These are phyloP conservation scores for Monochamus alternatus DNA, from an alignment of 2,888 invertebrate species.

Conservation along the genomic window DNA sequence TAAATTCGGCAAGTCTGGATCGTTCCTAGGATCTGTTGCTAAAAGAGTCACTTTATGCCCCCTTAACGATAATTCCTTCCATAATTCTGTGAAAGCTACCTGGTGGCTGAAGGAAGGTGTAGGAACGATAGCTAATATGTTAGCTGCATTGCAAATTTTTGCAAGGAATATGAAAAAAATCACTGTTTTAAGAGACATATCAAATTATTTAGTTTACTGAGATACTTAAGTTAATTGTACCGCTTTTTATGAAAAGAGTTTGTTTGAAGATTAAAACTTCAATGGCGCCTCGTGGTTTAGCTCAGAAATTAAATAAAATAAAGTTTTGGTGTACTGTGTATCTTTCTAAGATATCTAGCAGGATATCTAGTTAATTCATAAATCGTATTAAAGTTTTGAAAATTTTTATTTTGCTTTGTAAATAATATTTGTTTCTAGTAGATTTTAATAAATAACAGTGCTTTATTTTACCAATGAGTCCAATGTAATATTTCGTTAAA, in stretches of 20 bases:
- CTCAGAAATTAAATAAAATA: background rate
- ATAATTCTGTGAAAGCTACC: slow-evolving; percentile 26
- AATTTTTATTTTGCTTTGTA: too few relatives aligned
- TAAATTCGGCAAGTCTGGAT: slow-evolving; percentile 20
- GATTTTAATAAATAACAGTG: too few relatives aligned
- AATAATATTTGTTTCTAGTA: too few relatives aligned
- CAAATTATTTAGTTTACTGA: background rate
- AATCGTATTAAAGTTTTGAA: too few relatives aligned
- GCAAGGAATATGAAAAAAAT: background rate
- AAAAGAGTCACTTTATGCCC: slow-evolving; percentile 31
- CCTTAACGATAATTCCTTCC: slow-evolving; percentile 28
- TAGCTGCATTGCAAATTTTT: slow-evolving; percentile 5
- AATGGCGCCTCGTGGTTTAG: background rate
- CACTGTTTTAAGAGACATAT: slow-evolving; percentile 10
- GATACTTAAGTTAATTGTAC: background rate
- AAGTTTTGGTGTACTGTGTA: too few relatives aligned
- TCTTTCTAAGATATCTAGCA: too few relatives aligned
- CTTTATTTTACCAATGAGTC: too few relatives aligned
- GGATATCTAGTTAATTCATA: too few relatives aligned
- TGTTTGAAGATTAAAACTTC: background rate
- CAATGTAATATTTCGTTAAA: too few relatives aligned
- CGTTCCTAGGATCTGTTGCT: slow-evolving; percentile 35
- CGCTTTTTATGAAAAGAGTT: background rate
- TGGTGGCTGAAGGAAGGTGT: slow-evolving; percentile 34
- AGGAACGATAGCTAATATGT: slow-evolving; percentile 29